A percentile compares a stretch with the other conserved stretches of the same genome.
Conservation (phyloP, 2,113 vertebrate genomes). For the Dicentrarchus labrax region DNA sequence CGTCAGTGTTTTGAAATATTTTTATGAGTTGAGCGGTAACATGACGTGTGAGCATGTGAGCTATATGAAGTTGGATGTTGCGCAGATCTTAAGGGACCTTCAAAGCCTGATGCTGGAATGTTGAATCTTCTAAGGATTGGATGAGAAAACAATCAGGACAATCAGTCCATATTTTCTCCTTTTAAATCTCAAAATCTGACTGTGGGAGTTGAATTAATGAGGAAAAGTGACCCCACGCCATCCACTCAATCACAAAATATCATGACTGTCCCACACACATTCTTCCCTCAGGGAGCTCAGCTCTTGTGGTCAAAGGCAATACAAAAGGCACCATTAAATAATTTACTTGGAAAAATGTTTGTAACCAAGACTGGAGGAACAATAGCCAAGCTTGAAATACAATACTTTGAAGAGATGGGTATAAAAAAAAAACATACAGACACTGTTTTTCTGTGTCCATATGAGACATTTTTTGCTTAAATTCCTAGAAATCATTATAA, state of each 20-base stretch:
- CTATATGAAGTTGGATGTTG: not conserved
- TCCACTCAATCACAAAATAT: not conserved
- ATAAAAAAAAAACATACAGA: not conserved
- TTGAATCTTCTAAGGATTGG: not conserved
- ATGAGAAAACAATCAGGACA: not conserved
- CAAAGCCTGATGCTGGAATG: not conserved
- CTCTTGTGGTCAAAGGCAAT: conserved; percentile 22
- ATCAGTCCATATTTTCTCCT: too few relatives aligned
- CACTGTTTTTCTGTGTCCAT: not conserved
- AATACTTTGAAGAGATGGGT: not conserved
- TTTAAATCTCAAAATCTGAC: too few relatives aligned
- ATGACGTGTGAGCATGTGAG: not conserved
- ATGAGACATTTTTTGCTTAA: not conserved
- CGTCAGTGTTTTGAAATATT: not conserved
- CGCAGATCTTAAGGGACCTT: not conserved
- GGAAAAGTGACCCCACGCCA: not conserved
- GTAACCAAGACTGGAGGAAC: not conserved
- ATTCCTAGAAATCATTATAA: conserved; percentile 29
- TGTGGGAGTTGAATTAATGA: not conserved
- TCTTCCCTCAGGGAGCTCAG: not conserved
- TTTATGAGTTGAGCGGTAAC: not conserved
- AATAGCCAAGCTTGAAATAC: not conserved
- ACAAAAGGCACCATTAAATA: conserved; percentile 23
- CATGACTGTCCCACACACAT: not conserved
- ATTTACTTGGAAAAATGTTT: not conserved